Conservation (phyloP, 1,140 invertebrate species). For the Sinonovacula constricta region DNA sequence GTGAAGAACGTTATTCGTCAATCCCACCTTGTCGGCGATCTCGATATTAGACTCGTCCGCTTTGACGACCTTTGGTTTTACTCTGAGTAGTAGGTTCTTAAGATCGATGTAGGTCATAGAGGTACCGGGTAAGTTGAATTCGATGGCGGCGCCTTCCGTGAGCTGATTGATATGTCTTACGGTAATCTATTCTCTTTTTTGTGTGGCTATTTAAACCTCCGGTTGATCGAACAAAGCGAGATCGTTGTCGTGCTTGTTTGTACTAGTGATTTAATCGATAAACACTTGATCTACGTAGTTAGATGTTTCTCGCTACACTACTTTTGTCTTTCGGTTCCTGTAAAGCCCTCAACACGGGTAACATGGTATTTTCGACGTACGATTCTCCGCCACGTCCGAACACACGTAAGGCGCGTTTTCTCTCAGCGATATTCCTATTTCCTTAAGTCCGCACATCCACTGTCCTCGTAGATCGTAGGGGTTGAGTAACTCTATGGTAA, state of each 20-base stretch:
- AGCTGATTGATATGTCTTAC: conserved; percentile 19
- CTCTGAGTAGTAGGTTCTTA: neutral
- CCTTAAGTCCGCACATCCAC: neutral
- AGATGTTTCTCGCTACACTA: neutral
- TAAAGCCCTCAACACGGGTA: neutral
- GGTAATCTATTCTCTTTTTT: conserved; percentile 11
- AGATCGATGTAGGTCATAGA: conserved; percentile 18
- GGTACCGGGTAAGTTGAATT: conserved; percentile 14
- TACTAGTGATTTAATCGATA: neutral
- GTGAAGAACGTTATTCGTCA: conserved; percentile 10
- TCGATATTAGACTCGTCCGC: neutral
- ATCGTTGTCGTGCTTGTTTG: conserved; percentile 2
- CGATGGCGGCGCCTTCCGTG: conserved; percentile 12
- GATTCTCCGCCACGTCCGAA: conserved; percentile 17
- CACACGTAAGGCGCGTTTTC: conserved; percentile 17
- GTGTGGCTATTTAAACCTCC: neutral
- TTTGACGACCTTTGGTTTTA: conserved; percentile 7
- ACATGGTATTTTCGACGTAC: conserved; percentile 1
- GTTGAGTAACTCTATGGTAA: neutral
- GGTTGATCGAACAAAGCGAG: conserved; percentile 5
- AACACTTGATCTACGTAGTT: neutral
- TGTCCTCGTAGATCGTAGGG: conserved; percentile 8
- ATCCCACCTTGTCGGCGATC: neutral
- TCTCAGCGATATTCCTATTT: conserved; percentile 2
- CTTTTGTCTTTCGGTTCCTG: conserved; percentile 11